These are phyloP conservation scores for Serripes groenlandicus DNA, from an alignment of 2,888 invertebrate genomes.

Conservation along the genomic window DNA sequence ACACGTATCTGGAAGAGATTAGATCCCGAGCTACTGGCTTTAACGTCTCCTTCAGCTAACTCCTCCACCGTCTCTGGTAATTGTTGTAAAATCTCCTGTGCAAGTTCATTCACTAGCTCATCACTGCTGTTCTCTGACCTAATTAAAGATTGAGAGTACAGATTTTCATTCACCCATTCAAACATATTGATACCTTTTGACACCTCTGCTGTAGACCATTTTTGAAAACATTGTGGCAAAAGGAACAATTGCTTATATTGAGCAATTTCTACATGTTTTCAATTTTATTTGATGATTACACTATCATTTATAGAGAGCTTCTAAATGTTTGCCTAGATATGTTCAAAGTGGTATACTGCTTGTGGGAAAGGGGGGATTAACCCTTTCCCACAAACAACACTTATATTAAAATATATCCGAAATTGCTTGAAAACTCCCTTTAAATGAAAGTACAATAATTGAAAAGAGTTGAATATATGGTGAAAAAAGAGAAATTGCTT, in stretches of 20 bases:
- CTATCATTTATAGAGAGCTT: no score
- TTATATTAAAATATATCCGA: no score
- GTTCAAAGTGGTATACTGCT: no score
- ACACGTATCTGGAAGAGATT: slow-evolving; percentile 63
- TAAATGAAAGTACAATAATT: no score
- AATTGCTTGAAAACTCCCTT: no score
- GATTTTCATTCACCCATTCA: neutral
- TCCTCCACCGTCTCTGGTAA: slow-evolving; percentile 82
- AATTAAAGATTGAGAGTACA: neutral
- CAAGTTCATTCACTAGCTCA: slow-evolving; percentile 92
- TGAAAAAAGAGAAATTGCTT: no score
- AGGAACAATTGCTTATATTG: neutral
- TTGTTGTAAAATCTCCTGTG: slow-evolving; percentile 90
- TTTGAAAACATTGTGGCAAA: neutral
- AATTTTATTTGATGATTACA: no score
- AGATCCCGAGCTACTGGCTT: slow-evolving; percentile 47
- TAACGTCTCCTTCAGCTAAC: slow-evolving; percentile 67
- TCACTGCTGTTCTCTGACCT: slow-evolving; percentile 90
- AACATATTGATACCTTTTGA: neutral
- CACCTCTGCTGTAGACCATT: neutral
- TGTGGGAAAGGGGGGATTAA: neutral
- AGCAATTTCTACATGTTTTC: neutral
- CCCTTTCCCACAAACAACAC: neutral
- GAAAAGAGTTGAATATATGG: no score
- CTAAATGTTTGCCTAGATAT: no score